These are phyloP conservation scores for Odontocerum albicorne DNA, from an alignment of 2,888 invertebrate genomes.

Conservation along the genomic window DNA sequence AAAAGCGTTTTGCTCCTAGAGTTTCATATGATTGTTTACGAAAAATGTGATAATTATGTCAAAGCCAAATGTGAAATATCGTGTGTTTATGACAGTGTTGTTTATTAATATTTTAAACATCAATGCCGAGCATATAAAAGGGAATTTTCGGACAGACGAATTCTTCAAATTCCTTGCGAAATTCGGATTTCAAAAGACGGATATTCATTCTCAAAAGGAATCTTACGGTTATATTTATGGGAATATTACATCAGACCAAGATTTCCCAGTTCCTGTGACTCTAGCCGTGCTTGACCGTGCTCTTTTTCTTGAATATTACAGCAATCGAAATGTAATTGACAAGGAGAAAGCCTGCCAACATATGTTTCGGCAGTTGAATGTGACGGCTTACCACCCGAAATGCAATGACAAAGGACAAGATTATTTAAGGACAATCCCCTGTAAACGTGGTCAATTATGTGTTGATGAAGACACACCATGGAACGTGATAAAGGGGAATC, in stretches of 20 bases:
- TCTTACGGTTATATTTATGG: slow-evolving; percentile 96
- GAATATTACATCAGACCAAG: slow-evolving; percentile 77
- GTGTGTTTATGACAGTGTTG: slow-evolving; percentile 15
- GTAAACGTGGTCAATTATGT: slow-evolving; percentile 74
- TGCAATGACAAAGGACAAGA: slow-evolving; percentile 78
- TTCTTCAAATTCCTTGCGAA: slow-evolving; percentile 92
- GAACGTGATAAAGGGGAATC: slow-evolving; percentile 84
- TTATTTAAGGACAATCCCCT: slow-evolving; percentile 84
- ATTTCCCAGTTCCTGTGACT: slow-evolving; percentile 70
- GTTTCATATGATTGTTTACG: slow-evolving; percentile 18
- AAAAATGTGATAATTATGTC: slow-evolving; percentile 32
- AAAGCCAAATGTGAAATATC: slow-evolving; percentile 23
- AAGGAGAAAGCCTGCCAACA: slow-evolving; percentile 76
- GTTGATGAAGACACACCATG: slow-evolving; percentile 82
- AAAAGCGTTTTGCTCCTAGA: slow-evolving; percentile 5
- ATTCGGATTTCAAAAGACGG: slow-evolving; percentile 96
- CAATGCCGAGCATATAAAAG: slow-evolving; percentile 59
- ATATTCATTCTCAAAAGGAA: slow-evolving; percentile 78
- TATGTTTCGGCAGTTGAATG: slow-evolving; percentile 86
- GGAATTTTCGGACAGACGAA: slow-evolving; percentile 66
- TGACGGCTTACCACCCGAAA: slow-evolving; percentile 79
- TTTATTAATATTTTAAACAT: slow-evolving; percentile 6
- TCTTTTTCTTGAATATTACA: slow-evolving; percentile 88
- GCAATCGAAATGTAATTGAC: slow-evolving; percentile 65
- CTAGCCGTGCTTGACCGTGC: slow-evolving; percentile 88